phyloP scores from a whole-genome alignment of 1,140 invertebrate genomes.

The Onthophagus taurus region DNA sequence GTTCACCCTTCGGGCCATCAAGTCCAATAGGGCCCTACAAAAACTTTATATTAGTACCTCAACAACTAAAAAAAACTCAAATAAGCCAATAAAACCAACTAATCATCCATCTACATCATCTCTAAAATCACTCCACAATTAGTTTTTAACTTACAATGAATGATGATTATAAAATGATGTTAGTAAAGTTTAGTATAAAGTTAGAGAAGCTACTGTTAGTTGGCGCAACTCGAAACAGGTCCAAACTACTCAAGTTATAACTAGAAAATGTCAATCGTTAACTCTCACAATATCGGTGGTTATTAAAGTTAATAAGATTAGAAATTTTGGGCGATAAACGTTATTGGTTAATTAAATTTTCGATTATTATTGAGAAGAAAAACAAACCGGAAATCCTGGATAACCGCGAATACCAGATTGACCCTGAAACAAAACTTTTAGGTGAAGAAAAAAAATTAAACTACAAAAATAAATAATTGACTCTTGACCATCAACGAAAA shows the following conservation, averaged over 20 bases:
- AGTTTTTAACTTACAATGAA: too few species aligned
- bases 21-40: constrained; percentile 87
- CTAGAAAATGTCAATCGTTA: background rate
- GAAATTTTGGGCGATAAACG: constrained; percentile 8
- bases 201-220: background rate
- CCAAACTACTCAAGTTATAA: background rate
- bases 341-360: constrained; percentile 11
- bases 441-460: too few species aligned
- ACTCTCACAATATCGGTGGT: background rate
- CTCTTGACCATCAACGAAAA: too few species aligned
- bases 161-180: background rate
- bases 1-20: constrained; percentile 87
- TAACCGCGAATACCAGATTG: constrained; percentile 41
- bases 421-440: constrained; percentile 46
- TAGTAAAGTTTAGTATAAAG: constrained; percentile 9
- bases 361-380: constrained; percentile 11
- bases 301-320: background rate
- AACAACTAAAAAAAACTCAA: constrained; percentile 5
- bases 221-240: background rate
- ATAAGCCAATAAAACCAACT: too few species aligned
- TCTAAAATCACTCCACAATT: too few species aligned
- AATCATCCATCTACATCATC: too few species aligned
- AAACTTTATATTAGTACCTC: constrained; percentile 23
- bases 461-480: too few species aligned
- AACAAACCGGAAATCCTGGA: constrained; percentile 48